Conservation (phyloP, 2,888 invertebrate genomes). For the Synanthedon andrenaeformis region DNA sequence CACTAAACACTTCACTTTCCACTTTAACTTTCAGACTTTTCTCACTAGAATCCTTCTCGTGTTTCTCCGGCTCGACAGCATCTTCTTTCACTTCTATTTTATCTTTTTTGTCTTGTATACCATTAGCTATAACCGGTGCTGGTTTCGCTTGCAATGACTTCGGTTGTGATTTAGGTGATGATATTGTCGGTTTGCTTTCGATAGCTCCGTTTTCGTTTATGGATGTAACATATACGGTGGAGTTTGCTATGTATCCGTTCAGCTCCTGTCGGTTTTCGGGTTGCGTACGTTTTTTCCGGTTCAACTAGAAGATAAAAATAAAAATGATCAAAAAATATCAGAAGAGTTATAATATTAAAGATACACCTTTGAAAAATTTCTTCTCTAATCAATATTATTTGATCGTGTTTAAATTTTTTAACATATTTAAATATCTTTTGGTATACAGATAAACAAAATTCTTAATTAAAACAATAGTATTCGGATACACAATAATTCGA, state of each 20-base stretch:
- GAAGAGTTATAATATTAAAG: neutral
- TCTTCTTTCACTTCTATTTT: slow-evolving; percentile 26
- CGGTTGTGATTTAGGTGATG: slow-evolving; percentile 57
- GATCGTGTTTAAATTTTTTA: too few species aligned
- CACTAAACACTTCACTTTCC: slow-evolving; percentile 49
- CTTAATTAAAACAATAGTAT: too few species aligned
- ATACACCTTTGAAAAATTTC: too few species aligned
- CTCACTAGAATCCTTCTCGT: slow-evolving; percentile 57
- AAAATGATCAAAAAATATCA: slow-evolving; percentile 67
- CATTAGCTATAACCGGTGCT: slow-evolving; percentile 57
- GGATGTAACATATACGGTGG: slow-evolving; percentile 86
- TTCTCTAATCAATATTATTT: too few species aligned
- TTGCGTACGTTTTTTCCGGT: slow-evolving; percentile 70
- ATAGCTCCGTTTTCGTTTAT: slow-evolving; percentile 69
- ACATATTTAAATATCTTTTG: too few species aligned
- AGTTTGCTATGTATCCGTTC: slow-evolving; percentile 85
- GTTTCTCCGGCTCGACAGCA: slow-evolving; percentile 44
- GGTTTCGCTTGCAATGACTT: slow-evolving; percentile 61
- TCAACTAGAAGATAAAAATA: slow-evolving; percentile 72
- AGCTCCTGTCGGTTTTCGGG: slow-evolving; percentile 70
- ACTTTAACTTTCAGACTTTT: slow-evolving; percentile 42
- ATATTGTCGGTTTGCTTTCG: slow-evolving; percentile 57
- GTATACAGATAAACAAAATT: too few species aligned
- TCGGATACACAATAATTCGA: too few species aligned
- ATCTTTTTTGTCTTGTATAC: slow-evolving; percentile 36